phyloP scores from a whole-genome alignment of 2,113 vertebrate species.

The Ibidorhyncha struthersii region DNA sequence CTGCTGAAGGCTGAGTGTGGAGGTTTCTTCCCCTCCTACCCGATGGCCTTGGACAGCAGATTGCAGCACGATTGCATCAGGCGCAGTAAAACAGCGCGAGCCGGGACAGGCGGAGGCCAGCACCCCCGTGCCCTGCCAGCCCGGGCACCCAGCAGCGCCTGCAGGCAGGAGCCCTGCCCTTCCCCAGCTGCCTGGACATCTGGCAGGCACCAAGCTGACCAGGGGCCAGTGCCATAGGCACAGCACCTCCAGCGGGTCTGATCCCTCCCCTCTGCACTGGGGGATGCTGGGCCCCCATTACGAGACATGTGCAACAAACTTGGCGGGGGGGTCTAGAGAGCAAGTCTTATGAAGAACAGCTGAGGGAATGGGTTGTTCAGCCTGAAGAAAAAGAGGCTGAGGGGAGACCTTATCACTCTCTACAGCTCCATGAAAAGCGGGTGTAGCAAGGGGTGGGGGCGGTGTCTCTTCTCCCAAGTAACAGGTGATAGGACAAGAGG shows the following conservation, averaged over 20 bases:
- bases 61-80: background rate
- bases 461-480: no score
- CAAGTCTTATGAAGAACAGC: no score
- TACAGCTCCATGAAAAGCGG: no score
- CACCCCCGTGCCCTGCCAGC: background rate
- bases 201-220: background rate
- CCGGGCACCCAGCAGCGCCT: rapidly evolving
- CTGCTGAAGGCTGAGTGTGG: rapidly evolving
- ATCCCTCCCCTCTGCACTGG: background rate
- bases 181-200: background rate
- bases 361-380: no score
- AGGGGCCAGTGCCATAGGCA: rapidly evolving
- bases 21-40: background rate
- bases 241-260: background rate
- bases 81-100: rapidly evolving
- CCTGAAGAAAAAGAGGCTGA: no score
- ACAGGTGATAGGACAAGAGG: no score
- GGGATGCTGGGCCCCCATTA: background rate
- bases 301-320: rapidly evolving
- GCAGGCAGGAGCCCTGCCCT: background rate
- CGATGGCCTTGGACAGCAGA: background rate
- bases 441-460: no score
- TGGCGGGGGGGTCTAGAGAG: no score
- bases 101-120: rapidly evolving
- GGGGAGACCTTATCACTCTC: no score